Percentiles rank a stretch among this genome's conserved stretches.
Evolutionary conservation across 2,797 vertebrate genomes (phyloP).

Genomic region (Phrynocephalus guinanensis): DNA sequence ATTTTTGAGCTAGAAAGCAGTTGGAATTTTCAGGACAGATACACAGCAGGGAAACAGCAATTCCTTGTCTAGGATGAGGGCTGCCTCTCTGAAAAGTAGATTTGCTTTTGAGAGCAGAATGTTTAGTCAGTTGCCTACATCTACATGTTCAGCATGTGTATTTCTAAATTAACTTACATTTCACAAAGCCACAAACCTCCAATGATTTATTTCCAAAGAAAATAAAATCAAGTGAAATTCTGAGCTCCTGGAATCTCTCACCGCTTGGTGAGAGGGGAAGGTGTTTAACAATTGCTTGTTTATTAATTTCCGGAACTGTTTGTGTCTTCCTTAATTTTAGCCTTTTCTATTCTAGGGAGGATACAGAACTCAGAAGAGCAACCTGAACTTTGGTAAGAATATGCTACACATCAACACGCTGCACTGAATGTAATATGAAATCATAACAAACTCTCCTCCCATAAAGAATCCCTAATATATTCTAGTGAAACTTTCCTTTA

Average conservation of each 20-base stretch:
- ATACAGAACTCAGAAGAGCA: constrained; percentile 10
- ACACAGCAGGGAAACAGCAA: neutral
- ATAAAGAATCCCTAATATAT: neutral
- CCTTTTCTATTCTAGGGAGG: constrained; percentile 27
- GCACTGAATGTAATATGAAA: neutral
- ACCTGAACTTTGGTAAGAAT: neutral
- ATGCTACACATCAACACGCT: neutral
- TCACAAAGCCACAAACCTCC: neutral
- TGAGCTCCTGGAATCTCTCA: neutral
- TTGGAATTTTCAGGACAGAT: neutral
- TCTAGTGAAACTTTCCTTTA: neutral
- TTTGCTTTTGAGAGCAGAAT: neutral
- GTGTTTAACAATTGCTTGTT: neutral
- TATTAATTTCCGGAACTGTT: neutral
- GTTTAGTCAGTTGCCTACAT: neutral
- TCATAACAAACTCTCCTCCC: neutral
- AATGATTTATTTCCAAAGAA: neutral
- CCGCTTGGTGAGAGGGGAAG: neutral
- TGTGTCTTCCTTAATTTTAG: neutral
- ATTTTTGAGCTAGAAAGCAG: neutral
- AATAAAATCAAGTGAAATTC: neutral
- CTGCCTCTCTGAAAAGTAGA: neutral
- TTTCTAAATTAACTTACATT: neutral
- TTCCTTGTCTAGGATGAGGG: neutral
- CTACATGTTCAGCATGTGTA: neutral